Percentiles rank a stretch among this genome's conserved stretches.
Conservation (phyloP, 1,140 invertebrate species). For the Dendroctonus valens region DNA sequence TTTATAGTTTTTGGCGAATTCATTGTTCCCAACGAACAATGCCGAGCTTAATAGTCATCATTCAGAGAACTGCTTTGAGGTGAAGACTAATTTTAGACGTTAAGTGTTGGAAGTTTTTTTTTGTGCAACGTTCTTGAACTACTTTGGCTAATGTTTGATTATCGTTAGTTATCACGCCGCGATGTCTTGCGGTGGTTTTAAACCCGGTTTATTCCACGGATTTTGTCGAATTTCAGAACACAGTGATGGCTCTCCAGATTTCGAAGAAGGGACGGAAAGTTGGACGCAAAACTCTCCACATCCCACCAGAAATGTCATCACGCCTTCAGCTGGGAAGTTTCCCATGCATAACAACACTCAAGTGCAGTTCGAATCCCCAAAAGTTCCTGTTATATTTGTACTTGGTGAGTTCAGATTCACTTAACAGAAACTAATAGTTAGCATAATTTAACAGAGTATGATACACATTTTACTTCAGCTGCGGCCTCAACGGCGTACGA, state of each 20-base stretch:
- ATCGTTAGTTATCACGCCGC: neutral
- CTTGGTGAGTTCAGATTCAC: conserved; percentile 60
- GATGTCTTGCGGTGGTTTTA: neutral
- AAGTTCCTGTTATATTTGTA: conserved; percentile 83
- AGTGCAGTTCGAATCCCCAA: conserved; percentile 78
- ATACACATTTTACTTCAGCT: no score
- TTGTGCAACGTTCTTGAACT: neutral
- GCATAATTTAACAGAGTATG: no score
- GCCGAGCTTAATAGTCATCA: no score
- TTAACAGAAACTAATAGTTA: no score
- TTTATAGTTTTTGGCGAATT: no score
- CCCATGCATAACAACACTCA: conserved; percentile 73
- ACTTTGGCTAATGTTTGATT: neutral
- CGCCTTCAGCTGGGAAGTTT: conserved; percentile 63
- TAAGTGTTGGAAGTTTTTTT: conserved; percentile 1
- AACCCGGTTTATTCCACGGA: neutral
- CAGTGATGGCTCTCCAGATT: conserved; percentile 70
- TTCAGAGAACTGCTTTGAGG: no score
- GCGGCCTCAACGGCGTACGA: no score
- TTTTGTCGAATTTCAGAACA: conserved; percentile 60
- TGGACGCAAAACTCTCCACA: conserved; percentile 50
- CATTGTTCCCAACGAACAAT: no score
- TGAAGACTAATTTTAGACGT: no score
- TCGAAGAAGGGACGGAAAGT: conserved; percentile 60
- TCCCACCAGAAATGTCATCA: conserved; percentile 55